Evolutionary conservation across 2,888 invertebrate species (phyloP).

Genomic region (Heliconius charithonia): DNA sequence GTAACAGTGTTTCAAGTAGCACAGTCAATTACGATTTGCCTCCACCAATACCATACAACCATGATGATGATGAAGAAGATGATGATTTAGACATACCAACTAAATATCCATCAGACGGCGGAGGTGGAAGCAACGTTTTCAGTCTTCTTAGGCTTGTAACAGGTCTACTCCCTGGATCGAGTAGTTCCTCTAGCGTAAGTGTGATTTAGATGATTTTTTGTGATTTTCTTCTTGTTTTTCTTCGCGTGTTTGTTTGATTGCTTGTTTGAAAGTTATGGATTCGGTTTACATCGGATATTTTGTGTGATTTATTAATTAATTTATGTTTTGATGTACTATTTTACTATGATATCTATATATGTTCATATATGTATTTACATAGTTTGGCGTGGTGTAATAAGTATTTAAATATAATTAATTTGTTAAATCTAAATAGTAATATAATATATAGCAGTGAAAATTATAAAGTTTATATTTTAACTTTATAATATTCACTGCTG

Average conservation of each 20-base stretch:
- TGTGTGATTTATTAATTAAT: not conserved
- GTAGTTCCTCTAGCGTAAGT: constrained; percentile 61
- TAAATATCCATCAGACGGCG: constrained; percentile 45
- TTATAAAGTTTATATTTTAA: no score
- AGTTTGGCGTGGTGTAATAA: not conserved
- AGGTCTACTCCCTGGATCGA: constrained; percentile 65
- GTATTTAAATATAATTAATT: not conserved
- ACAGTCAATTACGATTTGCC: constrained; percentile 32
- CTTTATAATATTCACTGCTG: not conserved
- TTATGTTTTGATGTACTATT: no score
- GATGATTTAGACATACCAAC: constrained; percentile 55
- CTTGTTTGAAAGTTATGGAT: not conserved
- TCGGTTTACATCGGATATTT: not conserved
- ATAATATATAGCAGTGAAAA: no score
- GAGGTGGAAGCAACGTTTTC: constrained; percentile 65
- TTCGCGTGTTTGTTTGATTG: not conserved
- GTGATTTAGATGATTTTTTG: not conserved
- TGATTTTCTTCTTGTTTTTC: not conserved
- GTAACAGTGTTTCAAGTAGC: constrained; percentile 18
- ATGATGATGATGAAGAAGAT: constrained; percentile 61
- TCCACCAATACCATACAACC: constrained; percentile 48
- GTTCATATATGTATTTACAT: not conserved
- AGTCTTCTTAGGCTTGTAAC: constrained; percentile 66
- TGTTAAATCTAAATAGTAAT: not conserved
- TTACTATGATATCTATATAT: not conserved